phyloP scores from a whole-genome alignment of 2,888 invertebrate species.

The Ligdia adustata region DNA sequence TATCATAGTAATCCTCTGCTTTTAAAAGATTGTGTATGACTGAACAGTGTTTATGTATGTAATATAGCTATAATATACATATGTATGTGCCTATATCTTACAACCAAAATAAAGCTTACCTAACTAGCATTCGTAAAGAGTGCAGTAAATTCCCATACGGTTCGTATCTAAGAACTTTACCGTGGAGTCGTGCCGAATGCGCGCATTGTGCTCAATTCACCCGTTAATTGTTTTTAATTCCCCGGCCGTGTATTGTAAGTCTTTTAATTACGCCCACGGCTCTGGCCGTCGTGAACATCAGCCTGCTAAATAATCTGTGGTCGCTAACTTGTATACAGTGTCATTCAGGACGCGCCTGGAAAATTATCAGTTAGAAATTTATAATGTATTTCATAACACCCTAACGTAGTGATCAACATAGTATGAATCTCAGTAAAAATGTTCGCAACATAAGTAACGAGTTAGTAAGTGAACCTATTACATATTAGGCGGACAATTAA shows the following conservation, averaged over 20 bases:
- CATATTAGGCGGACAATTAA: too few relatives aligned
- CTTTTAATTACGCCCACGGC: conserved; percentile 81
- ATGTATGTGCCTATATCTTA: neutral
- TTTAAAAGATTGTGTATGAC: too few relatives aligned
- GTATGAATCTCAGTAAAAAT: too few relatives aligned
- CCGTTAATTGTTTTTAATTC: conserved; percentile 68
- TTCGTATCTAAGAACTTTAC: conserved; percentile 32
- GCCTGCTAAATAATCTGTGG: conserved; percentile 8
- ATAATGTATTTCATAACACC: too few relatives aligned
- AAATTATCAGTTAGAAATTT: too few relatives aligned
- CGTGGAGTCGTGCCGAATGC: conserved; percentile 62
- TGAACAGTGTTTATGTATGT: too few relatives aligned
- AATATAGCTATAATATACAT: too few relatives aligned
- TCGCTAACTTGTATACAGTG: neutral
- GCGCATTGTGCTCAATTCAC: conserved; percentile 78
- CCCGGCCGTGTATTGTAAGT: conserved; percentile 70
- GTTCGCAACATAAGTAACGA: too few relatives aligned
- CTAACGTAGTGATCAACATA: too few relatives aligned
- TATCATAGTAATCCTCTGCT: too few relatives aligned
- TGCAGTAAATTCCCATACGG: conserved; percentile 33
- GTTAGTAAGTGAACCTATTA: too few relatives aligned
- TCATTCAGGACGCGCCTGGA: too few relatives aligned
- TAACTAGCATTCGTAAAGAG: neutral
- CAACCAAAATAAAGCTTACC: neutral
- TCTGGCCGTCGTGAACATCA: conserved; percentile 4